Evolutionary conservation across 2,113 vertebrate species (phyloP).

Genomic region (Chinchilla lanigera): DNA sequence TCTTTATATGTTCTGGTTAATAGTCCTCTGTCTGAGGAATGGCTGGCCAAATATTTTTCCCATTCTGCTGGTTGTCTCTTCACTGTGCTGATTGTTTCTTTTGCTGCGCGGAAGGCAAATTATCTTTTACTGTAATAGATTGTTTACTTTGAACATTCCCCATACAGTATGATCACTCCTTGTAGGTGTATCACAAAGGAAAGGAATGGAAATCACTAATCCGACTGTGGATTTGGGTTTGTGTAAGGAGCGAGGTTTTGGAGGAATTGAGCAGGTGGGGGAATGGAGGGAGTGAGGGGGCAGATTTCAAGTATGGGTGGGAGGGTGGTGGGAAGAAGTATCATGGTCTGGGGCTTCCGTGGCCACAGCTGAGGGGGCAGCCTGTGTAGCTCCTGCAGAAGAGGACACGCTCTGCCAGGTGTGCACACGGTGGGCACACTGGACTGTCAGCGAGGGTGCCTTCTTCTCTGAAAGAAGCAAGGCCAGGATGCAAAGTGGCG

Average conservation of each 20-base stretch:
- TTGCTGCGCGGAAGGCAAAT: background rate
- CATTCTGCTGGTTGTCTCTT: background rate
- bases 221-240: background rate
- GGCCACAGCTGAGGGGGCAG: background rate
- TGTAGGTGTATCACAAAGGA: background rate
- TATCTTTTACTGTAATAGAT: background rate
- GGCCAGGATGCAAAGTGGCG: background rate
- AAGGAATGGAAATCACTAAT: background rate
- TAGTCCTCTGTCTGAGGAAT: background rate
- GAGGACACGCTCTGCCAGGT: fast-evolving
- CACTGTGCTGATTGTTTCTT: background rate
- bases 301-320: background rate
- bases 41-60: background rate
- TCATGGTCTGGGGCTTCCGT: background rate
- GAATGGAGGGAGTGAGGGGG: background rate
- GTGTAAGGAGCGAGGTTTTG: background rate
- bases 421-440: background rate
- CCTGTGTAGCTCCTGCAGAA: background rate
- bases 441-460: background rate
- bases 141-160: background rate
- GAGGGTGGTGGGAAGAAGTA: background rate
- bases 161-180: background rate
- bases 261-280: background rate
- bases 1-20: background rate
- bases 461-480: background rate